Conservation (phyloP, 2,113 vertebrate species). For the Oncorhynchus tshawytscha region DNA sequence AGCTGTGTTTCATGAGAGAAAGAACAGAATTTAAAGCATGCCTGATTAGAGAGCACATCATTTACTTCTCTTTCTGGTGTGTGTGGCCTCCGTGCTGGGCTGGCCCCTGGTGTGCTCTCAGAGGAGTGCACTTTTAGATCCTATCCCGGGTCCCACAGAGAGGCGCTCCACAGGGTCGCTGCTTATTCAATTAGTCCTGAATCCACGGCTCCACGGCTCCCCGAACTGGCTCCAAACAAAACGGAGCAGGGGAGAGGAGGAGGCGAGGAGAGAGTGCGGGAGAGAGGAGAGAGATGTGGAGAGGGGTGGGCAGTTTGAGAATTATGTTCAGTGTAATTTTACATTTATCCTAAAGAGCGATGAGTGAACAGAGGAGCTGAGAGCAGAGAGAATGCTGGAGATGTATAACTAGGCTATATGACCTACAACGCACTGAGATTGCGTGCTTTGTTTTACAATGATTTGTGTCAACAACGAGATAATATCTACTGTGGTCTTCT, state of each 20-base stretch:
- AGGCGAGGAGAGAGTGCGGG: constrained; percentile 57
- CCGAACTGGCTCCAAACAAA: constrained; percentile 43
- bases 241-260: background rate
- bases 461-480: no score
- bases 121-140: constrained; percentile 69
- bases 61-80: constrained; percentile 50
- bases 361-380: background rate
- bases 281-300: constrained; percentile 34
- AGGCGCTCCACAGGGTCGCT: constrained; percentile 68
- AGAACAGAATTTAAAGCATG: constrained; percentile 51
- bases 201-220: constrained; percentile 31
- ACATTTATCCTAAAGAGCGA: background rate
- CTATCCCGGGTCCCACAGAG: constrained; percentile 75
- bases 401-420: background rate
- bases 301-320: background rate
- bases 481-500: background rate
- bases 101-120: constrained; percentile 62
- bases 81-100: constrained; percentile 50
- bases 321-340: background rate
- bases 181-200: constrained; percentile 74
- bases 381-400: background rate
- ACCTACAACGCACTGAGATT: background rate
- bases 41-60: constrained; percentile 61
- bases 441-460: no score
- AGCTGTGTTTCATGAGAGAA: constrained; percentile 63